A percentile compares a stretch with the other conserved stretches of the same genome.
These are phyloP conservation scores for Drosophila mimica DNA, from an alignment of 2,888 invertebrate species.

Conservation along the genomic window DNA sequence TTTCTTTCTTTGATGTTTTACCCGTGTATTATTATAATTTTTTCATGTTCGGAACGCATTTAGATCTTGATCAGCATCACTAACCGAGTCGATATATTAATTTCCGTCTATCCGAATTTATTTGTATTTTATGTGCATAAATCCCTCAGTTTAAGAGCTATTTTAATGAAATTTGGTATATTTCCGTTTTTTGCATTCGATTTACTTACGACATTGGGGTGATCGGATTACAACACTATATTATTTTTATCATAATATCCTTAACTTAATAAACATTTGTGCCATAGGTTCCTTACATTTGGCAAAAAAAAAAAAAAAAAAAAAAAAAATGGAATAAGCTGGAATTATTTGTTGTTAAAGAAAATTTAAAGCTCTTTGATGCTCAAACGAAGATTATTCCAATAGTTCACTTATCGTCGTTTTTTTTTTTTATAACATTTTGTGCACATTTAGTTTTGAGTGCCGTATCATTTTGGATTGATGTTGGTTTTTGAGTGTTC, in stretches of 20 bases:
- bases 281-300: too few species aligned
- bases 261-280: not conserved
- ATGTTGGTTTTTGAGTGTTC: slow-evolving; percentile 54
- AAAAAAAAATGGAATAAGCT: not conserved
- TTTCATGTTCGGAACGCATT: not conserved
- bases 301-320: not conserved
- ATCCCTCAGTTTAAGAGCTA: not conserved
- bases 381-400: not conserved
- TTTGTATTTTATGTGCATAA: not conserved
- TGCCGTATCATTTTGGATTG: slow-evolving; percentile 35
- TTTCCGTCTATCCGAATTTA: not conserved
- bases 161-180: not conserved
- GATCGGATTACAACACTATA: not conserved
- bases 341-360: not conserved
- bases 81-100: not conserved
- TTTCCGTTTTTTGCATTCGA: not conserved
- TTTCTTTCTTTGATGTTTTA: not conserved
- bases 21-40: not conserved
- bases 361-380: too few species aligned
- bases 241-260: not conserved
- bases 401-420: not conserved
- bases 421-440: not conserved
- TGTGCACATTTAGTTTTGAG: slow-evolving; percentile 35
- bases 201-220: not conserved
- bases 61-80: not conserved